Conservation (phyloP, 2,888 invertebrate genomes). For the Chrysodeixis includens region DNA sequence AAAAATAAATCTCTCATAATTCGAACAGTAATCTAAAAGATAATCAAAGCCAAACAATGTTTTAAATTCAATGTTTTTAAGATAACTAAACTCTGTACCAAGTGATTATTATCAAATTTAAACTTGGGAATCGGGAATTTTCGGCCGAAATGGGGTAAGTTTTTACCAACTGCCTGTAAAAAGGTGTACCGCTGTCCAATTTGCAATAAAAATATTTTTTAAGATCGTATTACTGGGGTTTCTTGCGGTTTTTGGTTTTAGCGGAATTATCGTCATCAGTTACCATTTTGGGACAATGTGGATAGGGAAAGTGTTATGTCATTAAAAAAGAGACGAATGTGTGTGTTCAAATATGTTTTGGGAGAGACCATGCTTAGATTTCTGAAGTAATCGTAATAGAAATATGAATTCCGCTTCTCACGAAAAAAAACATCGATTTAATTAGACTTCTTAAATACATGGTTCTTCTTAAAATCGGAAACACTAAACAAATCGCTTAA, state of each 20-base stretch:
- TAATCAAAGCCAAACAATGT: constrained; percentile 30
- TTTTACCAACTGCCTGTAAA: constrained; percentile 38
- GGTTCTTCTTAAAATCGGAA: too few relatives aligned
- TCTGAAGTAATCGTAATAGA: too few relatives aligned
- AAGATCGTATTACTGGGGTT: neutral
- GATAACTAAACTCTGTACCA: constrained; percentile 31
- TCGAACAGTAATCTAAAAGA: constrained; percentile 17
- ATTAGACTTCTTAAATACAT: too few relatives aligned
- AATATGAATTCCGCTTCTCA: too few relatives aligned
- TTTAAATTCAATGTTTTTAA: constrained; percentile 51
- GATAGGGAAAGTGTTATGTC: too few relatives aligned
- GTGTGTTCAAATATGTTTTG: too few relatives aligned
- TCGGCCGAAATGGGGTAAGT: constrained; percentile 50
- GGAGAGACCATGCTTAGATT: too few relatives aligned
- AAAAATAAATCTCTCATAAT: neutral
- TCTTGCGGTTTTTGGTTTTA: neutral
- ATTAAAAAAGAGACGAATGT: too few relatives aligned
- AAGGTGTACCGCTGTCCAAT: constrained; percentile 49
- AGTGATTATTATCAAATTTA: constrained; percentile 62
- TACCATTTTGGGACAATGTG: neutral
- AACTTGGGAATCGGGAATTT: constrained; percentile 54
- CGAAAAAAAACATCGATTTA: too few relatives aligned
- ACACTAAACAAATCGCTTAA: too few relatives aligned
- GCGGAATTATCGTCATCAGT: neutral
- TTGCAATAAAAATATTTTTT: constrained; percentile 53